Evolutionary conservation across 2,888 invertebrate genomes (phyloP).

Genomic region (Willowsia nigromaculata): DNA sequence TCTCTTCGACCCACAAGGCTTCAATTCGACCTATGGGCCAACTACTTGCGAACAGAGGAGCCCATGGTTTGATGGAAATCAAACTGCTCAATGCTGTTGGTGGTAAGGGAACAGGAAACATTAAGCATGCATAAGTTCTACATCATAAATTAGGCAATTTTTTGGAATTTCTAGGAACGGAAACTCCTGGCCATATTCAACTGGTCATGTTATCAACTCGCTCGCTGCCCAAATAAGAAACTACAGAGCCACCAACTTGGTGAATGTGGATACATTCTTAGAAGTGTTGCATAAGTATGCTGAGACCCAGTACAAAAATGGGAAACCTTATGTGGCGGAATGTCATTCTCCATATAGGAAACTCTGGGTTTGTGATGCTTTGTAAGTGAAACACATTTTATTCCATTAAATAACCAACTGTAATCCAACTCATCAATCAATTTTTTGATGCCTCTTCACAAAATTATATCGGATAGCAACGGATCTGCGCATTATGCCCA

Average conservation of each 20-base stretch:
- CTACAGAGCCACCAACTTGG: conserved; percentile 65
- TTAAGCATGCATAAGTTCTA: background rate
- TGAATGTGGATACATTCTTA: conserved; percentile 68
- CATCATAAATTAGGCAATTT: too few species aligned
- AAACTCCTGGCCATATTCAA: conserved; percentile 78
- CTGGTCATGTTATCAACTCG: conserved; percentile 71
- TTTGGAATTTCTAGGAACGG: conserved; percentile 76
- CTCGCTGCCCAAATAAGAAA: conserved; percentile 73
- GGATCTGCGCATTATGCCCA: conserved; percentile 77
- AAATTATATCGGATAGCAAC: conserved; percentile 60
- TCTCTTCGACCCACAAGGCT: conserved; percentile 74
- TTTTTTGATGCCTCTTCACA: background rate
- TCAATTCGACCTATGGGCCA: conserved; percentile 74
- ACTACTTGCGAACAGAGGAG: conserved; percentile 76
- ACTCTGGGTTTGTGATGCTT: conserved; percentile 76
- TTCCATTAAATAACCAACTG: too few species aligned
- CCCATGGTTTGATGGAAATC: conserved; percentile 77
- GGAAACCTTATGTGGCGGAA: conserved; percentile 77
- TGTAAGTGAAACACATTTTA: too few species aligned
- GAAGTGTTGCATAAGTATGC: conserved; percentile 75
- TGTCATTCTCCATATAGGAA: conserved; percentile 76
- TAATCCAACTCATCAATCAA: too few species aligned
- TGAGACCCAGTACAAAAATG: conserved; percentile 76
- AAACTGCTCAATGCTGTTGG: conserved; percentile 76
- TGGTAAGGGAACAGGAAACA: conserved; percentile 74